Conservation (phyloP, 2,113 vertebrate genomes). For the Apodemus speciosus region DNA sequence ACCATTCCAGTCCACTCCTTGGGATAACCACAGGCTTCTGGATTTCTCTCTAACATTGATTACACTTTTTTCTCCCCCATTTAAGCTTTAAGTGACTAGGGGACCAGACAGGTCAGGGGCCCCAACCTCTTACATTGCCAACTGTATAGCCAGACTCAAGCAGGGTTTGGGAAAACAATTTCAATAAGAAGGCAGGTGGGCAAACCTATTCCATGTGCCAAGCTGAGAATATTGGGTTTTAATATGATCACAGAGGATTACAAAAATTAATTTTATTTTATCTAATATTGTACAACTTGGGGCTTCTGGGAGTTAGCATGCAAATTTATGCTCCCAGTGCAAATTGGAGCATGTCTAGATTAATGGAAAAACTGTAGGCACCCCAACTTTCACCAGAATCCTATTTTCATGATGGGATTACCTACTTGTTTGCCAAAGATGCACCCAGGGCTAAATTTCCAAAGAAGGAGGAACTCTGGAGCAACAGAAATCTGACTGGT, state of each 20-base stretch:
- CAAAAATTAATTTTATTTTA: constrained; percentile 75
- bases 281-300: constrained; percentile 57
- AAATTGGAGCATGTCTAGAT: constrained; percentile 67
- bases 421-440: constrained; percentile 22
- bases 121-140: fast-evolving
- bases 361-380: constrained; percentile 50
- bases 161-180: constrained; percentile 41
- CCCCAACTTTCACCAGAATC: constrained; percentile 37
- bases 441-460: background rate
- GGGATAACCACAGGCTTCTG: background rate
- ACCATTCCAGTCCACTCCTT: background rate
- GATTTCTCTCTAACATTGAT: background rate
- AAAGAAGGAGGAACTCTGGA: background rate
- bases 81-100: background rate
- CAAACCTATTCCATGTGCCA: constrained; percentile 55
- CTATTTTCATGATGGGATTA: constrained; percentile 7
- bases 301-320: constrained; percentile 62
- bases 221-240: constrained; percentile 63
- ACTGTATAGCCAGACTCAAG: background rate
- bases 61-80: background rate
- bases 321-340: constrained; percentile 54
- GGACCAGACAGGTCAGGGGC: background rate
- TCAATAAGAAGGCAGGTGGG: constrained; percentile 40
- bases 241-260: constrained; percentile 72
- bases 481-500: background rate